Base-by-base conservation (phyloP, 2,797 vertebrate species). In the Okamejei kenojei region DNA sequence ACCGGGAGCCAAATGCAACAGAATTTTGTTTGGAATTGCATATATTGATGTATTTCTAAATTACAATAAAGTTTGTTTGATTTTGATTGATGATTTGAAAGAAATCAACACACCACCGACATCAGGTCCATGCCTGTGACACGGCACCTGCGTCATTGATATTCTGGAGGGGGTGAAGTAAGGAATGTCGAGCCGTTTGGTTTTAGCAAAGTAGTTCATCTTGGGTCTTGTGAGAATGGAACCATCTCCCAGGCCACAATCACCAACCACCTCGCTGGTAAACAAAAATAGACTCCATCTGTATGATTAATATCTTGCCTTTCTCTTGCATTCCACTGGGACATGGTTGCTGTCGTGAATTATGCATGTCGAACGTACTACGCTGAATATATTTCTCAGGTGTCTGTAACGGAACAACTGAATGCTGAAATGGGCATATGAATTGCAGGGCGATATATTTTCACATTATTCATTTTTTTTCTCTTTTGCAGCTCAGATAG, bases 401-500 rank as follows among this genome's bases (percentile, higher is more conserved):
- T 35, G n/a, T 88, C 68, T 88, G 61, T 21, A 35, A 9, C 9
- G 17, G 15, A 68, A 17, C 61, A 65, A 88, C 15, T n/a, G 1
- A 63, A 68, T 21, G 29, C 4, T 63, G 82, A 19, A 65, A 32
- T 32, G 10, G 17, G 8, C n/a, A 63, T 86, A 68, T 15, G 19
- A 73, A 73, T 88, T 88, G 65, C 65, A 19, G 65, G 19, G 13
- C 23, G 2, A 65, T 19, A 73, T 38, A 91, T 54, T 91, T 74
- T 74, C 71, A 10, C 26, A 17, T 29, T 54, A 90, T 26, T 91
- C 21, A 76, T 91, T 91, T 32, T 93, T 94, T 94, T 71, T 15
- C 93, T 94, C 35, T 94, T 88, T 96, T 96, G 73, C 96, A 99
- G 98, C 95, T 99, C 98, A 45, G 99, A 99, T 96, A 97, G 98